Conservation (phyloP, 2,888 invertebrate species). For the Campopleginae sp. region DNA sequence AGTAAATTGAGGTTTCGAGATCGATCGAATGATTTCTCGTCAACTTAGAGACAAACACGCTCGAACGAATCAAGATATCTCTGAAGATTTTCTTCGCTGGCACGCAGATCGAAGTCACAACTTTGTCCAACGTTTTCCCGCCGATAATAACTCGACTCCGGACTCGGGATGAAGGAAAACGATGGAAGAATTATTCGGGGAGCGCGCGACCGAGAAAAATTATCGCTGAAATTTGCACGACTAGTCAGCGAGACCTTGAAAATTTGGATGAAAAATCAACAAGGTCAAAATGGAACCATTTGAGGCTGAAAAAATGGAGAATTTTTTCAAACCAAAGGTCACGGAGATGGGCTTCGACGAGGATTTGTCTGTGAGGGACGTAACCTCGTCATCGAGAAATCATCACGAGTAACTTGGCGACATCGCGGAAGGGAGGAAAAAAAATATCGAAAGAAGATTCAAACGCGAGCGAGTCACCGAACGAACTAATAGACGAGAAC, state of each 20-base stretch:
- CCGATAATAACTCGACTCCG: neutral
- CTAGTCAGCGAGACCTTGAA: neutral
- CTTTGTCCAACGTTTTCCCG: neutral
- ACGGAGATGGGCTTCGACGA: conserved; percentile 42
- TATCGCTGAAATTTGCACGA: neutral
- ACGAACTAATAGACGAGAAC: conserved; percentile 75
- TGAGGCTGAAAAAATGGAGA: neutral
- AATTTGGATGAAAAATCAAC: conserved; percentile 9
- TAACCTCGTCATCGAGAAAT: conserved; percentile 62
- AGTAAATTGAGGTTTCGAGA: neutral
- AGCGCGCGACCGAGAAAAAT: neutral
- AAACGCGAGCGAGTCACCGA: conserved; percentile 71
- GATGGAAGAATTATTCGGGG: neutral
- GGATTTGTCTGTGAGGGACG: conserved; percentile 59
- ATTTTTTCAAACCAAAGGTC: conserved; percentile 5
- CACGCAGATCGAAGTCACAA: neutral
- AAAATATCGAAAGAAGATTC: conserved; percentile 64
- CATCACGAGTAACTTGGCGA: conserved; percentile 54
- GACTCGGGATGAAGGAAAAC: neutral
- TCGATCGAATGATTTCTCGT: neutral
- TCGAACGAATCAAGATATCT: neutral
- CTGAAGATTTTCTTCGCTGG: neutral
- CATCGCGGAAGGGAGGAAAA: conserved; percentile 60
- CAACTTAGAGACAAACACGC: neutral
- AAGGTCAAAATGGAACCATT: conserved; percentile 23